Conservation (phyloP, 2,888 invertebrate species). For the Leptarthrus brevirostris region DNA sequence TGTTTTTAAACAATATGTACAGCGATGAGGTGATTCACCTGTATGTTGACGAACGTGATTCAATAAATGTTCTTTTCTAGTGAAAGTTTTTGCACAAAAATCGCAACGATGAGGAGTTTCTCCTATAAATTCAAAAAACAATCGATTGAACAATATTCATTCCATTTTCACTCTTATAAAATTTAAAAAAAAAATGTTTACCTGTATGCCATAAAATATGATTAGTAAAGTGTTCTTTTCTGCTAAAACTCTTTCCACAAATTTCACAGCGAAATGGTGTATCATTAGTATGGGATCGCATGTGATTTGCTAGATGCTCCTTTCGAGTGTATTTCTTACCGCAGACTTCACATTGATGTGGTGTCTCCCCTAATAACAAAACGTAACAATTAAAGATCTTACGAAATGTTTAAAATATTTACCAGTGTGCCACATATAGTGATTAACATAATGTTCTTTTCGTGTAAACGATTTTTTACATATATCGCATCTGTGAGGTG, state of each 20-base stretch:
- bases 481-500: conserved; percentile 85
- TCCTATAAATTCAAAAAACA: conserved; percentile 63
- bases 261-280: conserved; percentile 88
- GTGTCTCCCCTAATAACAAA: conserved; percentile 78
- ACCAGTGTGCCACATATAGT: conserved; percentile 78
- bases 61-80: conserved; percentile 85
- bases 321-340: conserved; percentile 90
- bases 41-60: conserved; percentile 86
- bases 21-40: conserved; percentile 86
- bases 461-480: conserved; percentile 89
- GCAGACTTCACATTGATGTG: conserved; percentile 87
- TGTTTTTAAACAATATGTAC: conserved; percentile 86
- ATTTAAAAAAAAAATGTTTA: conserved; percentile 61
- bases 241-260: conserved; percentile 88
- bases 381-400: neutral
- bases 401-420: conserved; percentile 51
- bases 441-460: conserved; percentile 88
- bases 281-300: conserved; percentile 89
- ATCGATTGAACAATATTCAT: too few species aligned
- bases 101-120: conserved; percentile 88
- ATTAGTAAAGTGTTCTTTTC: conserved; percentile 91
- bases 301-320: conserved; percentile 89
- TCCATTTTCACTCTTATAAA: too few species aligned
- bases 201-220: conserved; percentile 90
- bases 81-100: conserved; percentile 88